Conservation (phyloP, 2,888 invertebrate species). For the Chrysolina americana region DNA sequence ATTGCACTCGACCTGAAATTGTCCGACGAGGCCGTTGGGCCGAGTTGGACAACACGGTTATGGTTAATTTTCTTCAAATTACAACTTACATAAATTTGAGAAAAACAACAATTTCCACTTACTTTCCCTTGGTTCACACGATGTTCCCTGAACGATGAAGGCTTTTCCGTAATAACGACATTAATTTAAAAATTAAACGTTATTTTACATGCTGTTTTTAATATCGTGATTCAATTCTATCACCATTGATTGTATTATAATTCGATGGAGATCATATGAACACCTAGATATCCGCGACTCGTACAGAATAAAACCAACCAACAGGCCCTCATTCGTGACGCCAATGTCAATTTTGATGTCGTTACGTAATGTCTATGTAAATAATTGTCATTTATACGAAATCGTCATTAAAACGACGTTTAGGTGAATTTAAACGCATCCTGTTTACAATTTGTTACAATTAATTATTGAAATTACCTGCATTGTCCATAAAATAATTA, state of each 20-base stretch:
- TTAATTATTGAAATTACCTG: constrained; percentile 43
- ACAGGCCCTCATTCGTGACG: constrained; percentile 15
- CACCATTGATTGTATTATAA: neutral
- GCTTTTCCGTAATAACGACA: too few species aligned
- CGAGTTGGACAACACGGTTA: too few species aligned
- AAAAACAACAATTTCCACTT: too few species aligned
- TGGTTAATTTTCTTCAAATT: too few species aligned
- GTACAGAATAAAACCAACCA: neutral
- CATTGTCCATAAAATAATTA: constrained; percentile 37
- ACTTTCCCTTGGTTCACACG: too few species aligned
- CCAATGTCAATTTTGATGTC: constrained; percentile 20
- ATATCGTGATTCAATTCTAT: neutral
- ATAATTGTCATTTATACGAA: constrained; percentile 18
- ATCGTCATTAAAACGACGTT: constrained; percentile 22
- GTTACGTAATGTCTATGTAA: constrained; percentile 7
- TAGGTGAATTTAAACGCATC: constrained; percentile 30
- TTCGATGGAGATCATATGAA: neutral
- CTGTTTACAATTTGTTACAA: constrained; percentile 35
- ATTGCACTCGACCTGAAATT: too few species aligned
- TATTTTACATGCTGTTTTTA: too few species aligned
- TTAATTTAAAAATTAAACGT: too few species aligned
- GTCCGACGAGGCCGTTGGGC: too few species aligned
- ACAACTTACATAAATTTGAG: too few species aligned
- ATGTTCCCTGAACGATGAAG: too few species aligned
- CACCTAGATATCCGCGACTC: too few species aligned